These are phyloP conservation scores for Sipha flava DNA, from an alignment of 1,140 invertebrate species.

Conservation along the genomic window DNA sequence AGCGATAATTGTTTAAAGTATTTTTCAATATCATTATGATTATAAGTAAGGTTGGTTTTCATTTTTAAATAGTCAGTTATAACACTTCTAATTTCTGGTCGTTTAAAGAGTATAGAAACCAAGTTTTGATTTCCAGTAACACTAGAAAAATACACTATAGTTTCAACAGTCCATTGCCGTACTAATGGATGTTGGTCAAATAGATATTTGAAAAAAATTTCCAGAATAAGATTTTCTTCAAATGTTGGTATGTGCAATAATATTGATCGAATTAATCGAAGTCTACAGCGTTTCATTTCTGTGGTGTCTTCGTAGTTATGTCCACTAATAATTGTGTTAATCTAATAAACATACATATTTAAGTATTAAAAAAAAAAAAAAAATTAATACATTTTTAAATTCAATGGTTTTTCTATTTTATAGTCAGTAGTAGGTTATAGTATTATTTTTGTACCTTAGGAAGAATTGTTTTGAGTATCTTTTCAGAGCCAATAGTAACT, in stretches of 20 bases:
- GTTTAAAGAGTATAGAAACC: neutral
- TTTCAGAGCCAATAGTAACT: neutral
- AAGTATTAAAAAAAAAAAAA: too few species aligned
- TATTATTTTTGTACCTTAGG: neutral
- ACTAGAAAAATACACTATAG: conserved; percentile 5
- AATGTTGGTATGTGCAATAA: neutral
- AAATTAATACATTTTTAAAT: too few species aligned
- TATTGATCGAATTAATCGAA: neutral
- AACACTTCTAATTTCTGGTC: neutral
- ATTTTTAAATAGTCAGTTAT: conserved; percentile 14
- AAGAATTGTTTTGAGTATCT: neutral
- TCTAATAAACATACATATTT: neutral
- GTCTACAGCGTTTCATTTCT: neutral
- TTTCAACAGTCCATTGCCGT: conserved; percentile 6
- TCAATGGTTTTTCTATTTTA: too few species aligned
- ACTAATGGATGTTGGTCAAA: conserved; percentile 8
- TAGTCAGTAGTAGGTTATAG: neutral
- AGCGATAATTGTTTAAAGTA: neutral
- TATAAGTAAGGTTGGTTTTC: neutral
- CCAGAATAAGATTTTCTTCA: neutral
- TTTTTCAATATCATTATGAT: neutral
- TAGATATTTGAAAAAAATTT: neutral
- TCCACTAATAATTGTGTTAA: neutral
- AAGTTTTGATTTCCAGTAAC: neutral
- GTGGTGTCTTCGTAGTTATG: neutral